Base-by-base conservation (phyloP, 2,113 vertebrate genomes). In the Entelurus aequoreus region DNA sequence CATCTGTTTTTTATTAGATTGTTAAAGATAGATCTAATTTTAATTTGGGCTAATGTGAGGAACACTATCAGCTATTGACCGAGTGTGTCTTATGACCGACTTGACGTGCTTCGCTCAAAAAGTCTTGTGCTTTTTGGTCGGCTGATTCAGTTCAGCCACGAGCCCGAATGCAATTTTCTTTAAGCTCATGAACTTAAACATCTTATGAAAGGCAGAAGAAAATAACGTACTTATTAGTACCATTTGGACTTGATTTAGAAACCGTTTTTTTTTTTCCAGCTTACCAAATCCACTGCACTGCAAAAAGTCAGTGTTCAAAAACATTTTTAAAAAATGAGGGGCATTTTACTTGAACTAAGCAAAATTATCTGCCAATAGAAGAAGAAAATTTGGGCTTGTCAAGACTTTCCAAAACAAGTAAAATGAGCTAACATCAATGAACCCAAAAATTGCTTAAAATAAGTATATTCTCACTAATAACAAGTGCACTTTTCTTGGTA, bases 31-130 rank as follows among this genome's bases (percentile, higher is more conserved):
- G 75, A 89, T 87, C 85, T 87, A 65, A 85, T 86, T 88, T 86
- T 88, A 87, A 89, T 88, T 86, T 81, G 67, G 76, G 63, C 77
- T 86, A 82, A 89, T 87, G 73, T 60, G 78, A 82, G 74, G 87
- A 84, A 88, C 82, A 86, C 78, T 84, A 77, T 85, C 80, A 60
- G 62, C 83, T 72, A 84, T 88, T 86, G 80, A 86, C 66, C 42
- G 5, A 56, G 74, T 68, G 84, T 78, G 86, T 90, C 85, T 90
- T 83, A 83, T 91, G 90, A 91, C 85, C 81, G 81, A 75, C 79
- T 88, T 84, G 82, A 86, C 70, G 71, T 80, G 73, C 72, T 78
- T 72, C 63, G 47, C 76, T 80, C 68, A 58, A 54, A 28, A 66
- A 66, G 83, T 89, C 86, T 88, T 89, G 85, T 86, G 86, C 84